Evolutionary conservation across 64 coral and sea anemone genomes (phyloP).

Genomic region (Actinia equina): DNA sequence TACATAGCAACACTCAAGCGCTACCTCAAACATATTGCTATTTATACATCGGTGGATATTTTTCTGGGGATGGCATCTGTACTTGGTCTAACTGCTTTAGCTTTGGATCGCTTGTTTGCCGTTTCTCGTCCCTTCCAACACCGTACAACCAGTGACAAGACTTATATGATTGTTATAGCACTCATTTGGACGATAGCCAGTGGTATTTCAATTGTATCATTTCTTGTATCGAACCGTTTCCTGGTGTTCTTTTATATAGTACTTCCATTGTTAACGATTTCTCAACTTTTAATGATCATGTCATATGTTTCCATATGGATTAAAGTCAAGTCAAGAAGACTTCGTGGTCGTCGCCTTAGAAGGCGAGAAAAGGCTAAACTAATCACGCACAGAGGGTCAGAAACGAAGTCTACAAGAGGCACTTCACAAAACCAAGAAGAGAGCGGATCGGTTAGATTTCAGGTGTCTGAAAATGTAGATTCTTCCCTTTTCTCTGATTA

Average conservation of each 20-base stretch:
- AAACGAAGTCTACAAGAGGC: background rate
- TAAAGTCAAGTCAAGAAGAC: background rate
- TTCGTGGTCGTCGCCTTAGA: background rate
- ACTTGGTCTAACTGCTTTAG: constrained; percentile 8
- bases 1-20: background rate
- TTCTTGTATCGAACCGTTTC: background rate
- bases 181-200: background rate
- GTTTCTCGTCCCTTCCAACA: constrained; percentile 9
- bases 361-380: background rate
- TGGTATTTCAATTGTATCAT: background rate
- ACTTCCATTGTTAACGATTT: background rate
- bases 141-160: background rate
- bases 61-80: constrained; percentile 13
- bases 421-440: background rate
- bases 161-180: background rate
- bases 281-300: background rate
- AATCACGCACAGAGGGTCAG: background rate
- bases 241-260: background rate
- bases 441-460: background rate
- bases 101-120: constrained; percentile 21
- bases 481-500: background rate
- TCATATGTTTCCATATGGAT: constrained; percentile 13
- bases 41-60: background rate
- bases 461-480: background rate
- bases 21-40: background rate